Base-by-base conservation (phyloP, 1,140 invertebrate genomes). In the Ericerus pela region DNA sequence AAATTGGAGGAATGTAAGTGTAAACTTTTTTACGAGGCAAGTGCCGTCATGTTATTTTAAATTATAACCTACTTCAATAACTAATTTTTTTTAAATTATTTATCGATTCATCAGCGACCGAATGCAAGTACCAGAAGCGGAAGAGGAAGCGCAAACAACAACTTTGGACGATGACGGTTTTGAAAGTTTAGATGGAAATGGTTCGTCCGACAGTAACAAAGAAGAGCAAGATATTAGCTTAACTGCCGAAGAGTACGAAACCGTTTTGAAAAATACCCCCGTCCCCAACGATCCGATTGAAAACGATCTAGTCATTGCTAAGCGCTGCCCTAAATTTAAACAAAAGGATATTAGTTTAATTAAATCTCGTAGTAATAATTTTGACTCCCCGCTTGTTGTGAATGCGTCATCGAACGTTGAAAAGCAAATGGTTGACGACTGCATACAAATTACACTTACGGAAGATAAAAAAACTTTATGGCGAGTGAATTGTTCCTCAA, bases 141-240 rank as follows among this genome's bases (percentile, higher is more conserved):
- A 51, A 2, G 47, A 36, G 16, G 22, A 6, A 53, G 29, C 29
- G 3, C 47, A 54, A 22, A 54, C 41, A 5, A 18, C 41, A 8
- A 47, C 6, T 16, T 24, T 68, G 55, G 84, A 85, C 41, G 85
- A 88, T 64, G 85, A 88, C 68, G 85, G 85, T 14, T 88, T 88
- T 67, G 85, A 88, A 70, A 88, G 85, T 65, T 71, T 88, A n/a
- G 85, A 85, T 65, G 81, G 83, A 14, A 85, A 85, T 65, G 82
- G 79, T 59, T 85, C 84, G 1, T 82, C 84, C 67, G 80, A 81
- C 51, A 78, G 78, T 64, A 75, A 75, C 58, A 71, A 72, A 54
- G 59, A 60, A 56, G 59, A 59, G 38, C 51, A 43, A 54, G 33
- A 54, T 47, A 24, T 47, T 24, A 47, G 41, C 14, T 47, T 47